phyloP scores from a whole-genome alignment of 64 coral and sea anemone species.

The Hydrozoanthus tunicans region DNA sequence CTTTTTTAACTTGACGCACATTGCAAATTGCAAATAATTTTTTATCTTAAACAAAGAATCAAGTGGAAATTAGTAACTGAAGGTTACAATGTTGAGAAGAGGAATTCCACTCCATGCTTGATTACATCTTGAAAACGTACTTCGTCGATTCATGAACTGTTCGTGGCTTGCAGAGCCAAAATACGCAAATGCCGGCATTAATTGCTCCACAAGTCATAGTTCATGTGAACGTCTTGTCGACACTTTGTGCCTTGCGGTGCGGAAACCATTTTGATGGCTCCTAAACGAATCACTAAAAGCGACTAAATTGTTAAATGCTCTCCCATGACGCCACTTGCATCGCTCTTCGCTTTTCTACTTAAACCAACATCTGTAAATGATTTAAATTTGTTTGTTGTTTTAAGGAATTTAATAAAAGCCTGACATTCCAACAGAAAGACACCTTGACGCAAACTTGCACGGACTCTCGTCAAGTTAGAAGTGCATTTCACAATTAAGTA shows the following conservation, averaged over 20 bases:
- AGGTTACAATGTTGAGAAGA: too few species aligned
- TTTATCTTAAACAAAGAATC: too few species aligned
- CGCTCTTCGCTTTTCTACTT: background rate
- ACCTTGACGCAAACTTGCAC: slow-evolving; percentile 34
- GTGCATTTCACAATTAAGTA: slow-evolving; percentile 1
- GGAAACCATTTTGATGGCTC: slow-evolving; percentile 44
- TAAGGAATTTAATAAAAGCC: slow-evolving; percentile 53
- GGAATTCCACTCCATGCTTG: too few species aligned
- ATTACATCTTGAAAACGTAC: background rate
- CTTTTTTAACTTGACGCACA: too few species aligned
- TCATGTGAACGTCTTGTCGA: slow-evolving; percentile 37
- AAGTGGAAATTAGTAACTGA: too few species aligned
- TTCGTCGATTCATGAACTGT: background rate
- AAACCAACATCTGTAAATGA: slow-evolving; percentile 43
- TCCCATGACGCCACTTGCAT: slow-evolving; percentile 41
- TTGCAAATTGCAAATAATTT: too few species aligned
- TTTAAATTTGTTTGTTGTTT: slow-evolving; percentile 45
- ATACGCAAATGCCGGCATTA: background rate
- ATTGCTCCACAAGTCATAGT: background rate
- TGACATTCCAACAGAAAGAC: slow-evolving; percentile 36
- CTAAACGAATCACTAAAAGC: slow-evolving; percentile 51
- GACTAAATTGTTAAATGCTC: background rate
- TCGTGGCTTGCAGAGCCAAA: background rate
- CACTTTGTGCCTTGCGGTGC: slow-evolving; percentile 41
- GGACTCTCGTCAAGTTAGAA: background rate